phyloP scores from a whole-genome alignment of 2,113 vertebrate species.

The Callipepla californica region DNA sequence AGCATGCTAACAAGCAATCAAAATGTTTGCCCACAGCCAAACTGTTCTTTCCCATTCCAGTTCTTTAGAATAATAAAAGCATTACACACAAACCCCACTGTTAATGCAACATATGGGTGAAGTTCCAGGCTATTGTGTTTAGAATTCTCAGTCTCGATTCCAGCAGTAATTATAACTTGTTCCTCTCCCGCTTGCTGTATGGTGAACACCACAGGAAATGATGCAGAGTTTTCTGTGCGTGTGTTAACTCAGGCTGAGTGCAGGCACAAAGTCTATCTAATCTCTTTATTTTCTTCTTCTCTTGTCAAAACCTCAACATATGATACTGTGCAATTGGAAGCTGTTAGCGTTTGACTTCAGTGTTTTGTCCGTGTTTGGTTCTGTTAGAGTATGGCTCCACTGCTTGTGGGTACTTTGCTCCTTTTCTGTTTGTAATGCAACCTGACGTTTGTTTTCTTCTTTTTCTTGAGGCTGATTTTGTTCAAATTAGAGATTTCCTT shows the following conservation, averaged over 20 bases:
- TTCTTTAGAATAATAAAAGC: slow-evolving; percentile 63
- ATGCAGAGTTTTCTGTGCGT: slow-evolving; percentile 46
- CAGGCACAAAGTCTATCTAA: not conserved
- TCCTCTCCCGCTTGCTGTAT: slow-evolving; percentile 5
- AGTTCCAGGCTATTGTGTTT: slow-evolving; percentile 69
- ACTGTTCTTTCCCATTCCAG: slow-evolving; percentile 54
- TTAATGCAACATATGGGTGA: slow-evolving; percentile 57
- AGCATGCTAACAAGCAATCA: slow-evolving; percentile 54
- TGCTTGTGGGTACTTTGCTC: slow-evolving; percentile 3
- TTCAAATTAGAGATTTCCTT: slow-evolving; percentile 65
- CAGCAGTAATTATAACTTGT: slow-evolving; percentile 55
- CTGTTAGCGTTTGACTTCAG: not conserved
- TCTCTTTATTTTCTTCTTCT: slow-evolving; percentile 6
- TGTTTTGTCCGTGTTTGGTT: slow-evolving; percentile 3
- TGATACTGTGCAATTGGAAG: not conserved
- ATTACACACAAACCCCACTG: slow-evolving; percentile 49
- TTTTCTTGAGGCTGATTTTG: slow-evolving; percentile 63
- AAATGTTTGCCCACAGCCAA: slow-evolving; percentile 45
- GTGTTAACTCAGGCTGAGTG: not conserved
- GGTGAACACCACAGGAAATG: slow-evolving; percentile 24
- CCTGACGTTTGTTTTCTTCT: slow-evolving; percentile 67
- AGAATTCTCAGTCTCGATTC: slow-evolving; percentile 44
- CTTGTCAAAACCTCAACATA: not conserved
- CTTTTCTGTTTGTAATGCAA: slow-evolving; percentile 43
- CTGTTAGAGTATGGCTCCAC: slow-evolving; percentile 5